Conservation (phyloP, 2,113 vertebrate genomes). For the Nycticorax nycticorax region DNA sequence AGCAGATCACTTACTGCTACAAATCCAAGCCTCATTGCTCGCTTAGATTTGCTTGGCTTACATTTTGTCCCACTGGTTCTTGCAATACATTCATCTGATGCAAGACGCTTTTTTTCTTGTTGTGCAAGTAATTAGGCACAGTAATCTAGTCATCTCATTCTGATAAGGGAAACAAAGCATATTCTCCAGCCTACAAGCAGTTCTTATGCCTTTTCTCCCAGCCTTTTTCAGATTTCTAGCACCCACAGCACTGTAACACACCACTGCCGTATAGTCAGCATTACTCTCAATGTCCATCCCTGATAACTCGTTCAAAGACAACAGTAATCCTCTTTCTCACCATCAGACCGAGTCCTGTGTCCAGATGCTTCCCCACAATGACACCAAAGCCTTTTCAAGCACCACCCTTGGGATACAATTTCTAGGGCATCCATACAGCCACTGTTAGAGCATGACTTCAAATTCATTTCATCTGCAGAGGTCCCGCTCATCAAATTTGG, state of each 20-base stretch:
- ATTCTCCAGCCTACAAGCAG: not conserved
- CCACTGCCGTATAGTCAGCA: not conserved
- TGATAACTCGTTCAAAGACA: not conserved
- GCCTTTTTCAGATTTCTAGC: not conserved
- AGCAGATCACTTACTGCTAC: not conserved
- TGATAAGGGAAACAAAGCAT: not conserved
- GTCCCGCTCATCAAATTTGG: fast-evolving
- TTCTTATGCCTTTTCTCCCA: not conserved
- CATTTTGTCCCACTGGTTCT: conserved; percentile 41
- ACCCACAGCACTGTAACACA: not conserved
- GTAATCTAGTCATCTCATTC: conserved; percentile 9
- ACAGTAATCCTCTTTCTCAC: not conserved
- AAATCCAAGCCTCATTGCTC: not conserved
- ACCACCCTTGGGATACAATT: not conserved
- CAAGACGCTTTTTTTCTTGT: not conserved
- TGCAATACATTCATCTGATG: conserved; percentile 25
- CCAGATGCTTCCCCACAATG: not conserved
- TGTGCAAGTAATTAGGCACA: conserved; percentile 30
- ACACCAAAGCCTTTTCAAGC: not conserved
- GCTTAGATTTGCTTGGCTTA: conserved; percentile 28
- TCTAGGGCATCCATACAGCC: not conserved
- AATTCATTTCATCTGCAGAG: not conserved
- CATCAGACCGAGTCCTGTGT: not conserved
- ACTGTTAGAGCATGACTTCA: not conserved
- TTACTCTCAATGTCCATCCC: not conserved